Conservation (phyloP, 64 coral and sea anemone species). For the Acropora yongei region DNA sequence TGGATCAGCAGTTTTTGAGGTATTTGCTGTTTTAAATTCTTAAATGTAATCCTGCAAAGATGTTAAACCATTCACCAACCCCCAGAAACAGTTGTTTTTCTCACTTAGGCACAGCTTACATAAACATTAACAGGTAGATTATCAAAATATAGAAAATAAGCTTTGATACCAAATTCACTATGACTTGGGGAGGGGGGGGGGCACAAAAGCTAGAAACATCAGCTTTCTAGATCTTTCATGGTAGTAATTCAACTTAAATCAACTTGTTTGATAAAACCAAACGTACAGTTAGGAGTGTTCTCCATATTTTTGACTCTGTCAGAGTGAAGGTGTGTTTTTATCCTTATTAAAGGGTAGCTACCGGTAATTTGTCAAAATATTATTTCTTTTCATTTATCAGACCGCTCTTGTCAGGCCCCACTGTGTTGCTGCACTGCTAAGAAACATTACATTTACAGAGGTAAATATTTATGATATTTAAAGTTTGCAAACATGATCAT, state of each 20-base stretch:
- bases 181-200: conserved; percentile 51
- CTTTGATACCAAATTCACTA: conserved; percentile 63
- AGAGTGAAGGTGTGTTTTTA: too few species aligned
- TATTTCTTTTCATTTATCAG: conserved; percentile 42
- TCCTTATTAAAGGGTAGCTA: too few species aligned
- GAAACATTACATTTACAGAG: conserved; percentile 91
- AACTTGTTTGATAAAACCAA: too few species aligned
- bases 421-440: conserved; percentile 92
- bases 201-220: conserved; percentile 6
- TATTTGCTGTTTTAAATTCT: neutral
- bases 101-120: conserved; percentile 39
- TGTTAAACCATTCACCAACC: neutral
- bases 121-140: conserved; percentile 54
- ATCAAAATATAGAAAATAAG: conserved; percentile 55
- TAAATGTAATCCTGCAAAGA: neutral
- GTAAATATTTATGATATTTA: neutral
- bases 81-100: conserved; percentile 39
- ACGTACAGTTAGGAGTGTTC: too few species aligned
- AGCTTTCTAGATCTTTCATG: too few species aligned
- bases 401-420: conserved; percentile 94
- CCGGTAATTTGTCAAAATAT: neutral
- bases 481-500: too few species aligned
- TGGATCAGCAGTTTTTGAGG: neutral
- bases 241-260: too few species aligned
- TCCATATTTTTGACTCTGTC: too few species aligned